Base-by-base conservation (phyloP, 2,113 vertebrate species). In the Callopanchax toddi region DNA sequence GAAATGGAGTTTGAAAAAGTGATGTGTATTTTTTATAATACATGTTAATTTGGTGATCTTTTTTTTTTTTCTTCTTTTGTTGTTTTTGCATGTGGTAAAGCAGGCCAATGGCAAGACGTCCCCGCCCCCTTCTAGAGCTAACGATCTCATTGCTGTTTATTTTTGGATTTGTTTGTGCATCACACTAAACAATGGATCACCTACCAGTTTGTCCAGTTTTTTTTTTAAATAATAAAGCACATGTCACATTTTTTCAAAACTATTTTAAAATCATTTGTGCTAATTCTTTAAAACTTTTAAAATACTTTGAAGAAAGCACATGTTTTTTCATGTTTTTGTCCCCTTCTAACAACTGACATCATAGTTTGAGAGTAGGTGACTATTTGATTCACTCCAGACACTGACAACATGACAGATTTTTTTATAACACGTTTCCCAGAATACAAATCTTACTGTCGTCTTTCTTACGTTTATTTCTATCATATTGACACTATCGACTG, bases 181-280 rank as follows among this genome's bases (percentile, higher is more conserved):
- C 58, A 58, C 76, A n/a, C 53, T 58, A 54, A 71, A 56, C 66
- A 67, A 79, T 64, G 76, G 67, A 74, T 68, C 65, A 63, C 74
- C 29, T 6, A 80, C 66, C 78, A 65, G 64, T 69, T 51, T 49
- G 49, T 81, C 45, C 56, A 42, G 74, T 67, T 60, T 51, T 78
- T 86, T n/a, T 77, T 2, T 44, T 66, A 68, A 71, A 78, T 55
- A 78, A 46, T 50, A 65, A 87, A 88, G 84, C 86, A 90, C 85
- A 86, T 40, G 62, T 53, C 65, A 53, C 65, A 48, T 45, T 56
- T 61, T 80, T 76, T 76, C 37, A 42, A 53, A 60, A 60, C 37
- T 57, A 34, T 60, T 74, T 78, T n/a, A n/a, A 65, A 62, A 54
- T 72, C 36, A 76, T 87, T 69, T 73, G 56, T 79, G 75, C 53